phyloP scores from a whole-genome alignment of 37 sponge, comb jelly and placozoan species.

The Diacarnus erythraeanus region DNA sequence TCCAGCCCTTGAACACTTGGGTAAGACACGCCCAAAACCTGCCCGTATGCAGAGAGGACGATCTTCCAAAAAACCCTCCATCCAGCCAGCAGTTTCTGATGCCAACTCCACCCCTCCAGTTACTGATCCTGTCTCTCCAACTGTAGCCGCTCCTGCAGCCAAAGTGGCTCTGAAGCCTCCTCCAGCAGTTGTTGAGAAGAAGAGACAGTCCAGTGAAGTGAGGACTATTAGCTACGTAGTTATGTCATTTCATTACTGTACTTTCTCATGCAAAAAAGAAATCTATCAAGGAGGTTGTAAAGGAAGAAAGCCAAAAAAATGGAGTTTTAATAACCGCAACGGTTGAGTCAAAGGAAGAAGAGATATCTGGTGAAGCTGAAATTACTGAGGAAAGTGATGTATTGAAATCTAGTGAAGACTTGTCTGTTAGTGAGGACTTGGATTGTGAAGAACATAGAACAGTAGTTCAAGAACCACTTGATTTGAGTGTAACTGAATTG shows the following conservation, averaged over 20 bases:
- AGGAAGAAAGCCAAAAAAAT: constrained; percentile 1
- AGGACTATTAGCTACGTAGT: neutral
- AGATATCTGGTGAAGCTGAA: neutral
- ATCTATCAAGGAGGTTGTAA: neutral
- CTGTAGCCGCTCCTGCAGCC: neutral
- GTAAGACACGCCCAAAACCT: constrained; percentile 63
- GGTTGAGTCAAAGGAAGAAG: neutral
- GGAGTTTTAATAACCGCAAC: neutral
- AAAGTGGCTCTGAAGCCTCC: neutral
- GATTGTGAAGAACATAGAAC: neutral
- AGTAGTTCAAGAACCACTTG: neutral
- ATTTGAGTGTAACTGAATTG: neutral
- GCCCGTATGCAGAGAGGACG: constrained; percentile 34
- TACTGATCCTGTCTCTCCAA: neutral
- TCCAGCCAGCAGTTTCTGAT: neutral
- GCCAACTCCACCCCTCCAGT: neutral
- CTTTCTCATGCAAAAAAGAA: neutral
- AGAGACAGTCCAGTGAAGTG: neutral
- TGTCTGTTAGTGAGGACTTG: neutral
- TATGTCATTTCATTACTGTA: neutral
- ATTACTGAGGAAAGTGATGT: neutral
- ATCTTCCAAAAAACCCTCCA: constrained; percentile 10
- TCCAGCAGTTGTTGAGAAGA: neutral
- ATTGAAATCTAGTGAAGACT: neutral
- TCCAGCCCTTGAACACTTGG: constrained; percentile 62